These are phyloP conservation scores for Phymorhynchus buccinoides DNA, from an alignment of 1,140 invertebrate species.

Conservation along the genomic window DNA sequence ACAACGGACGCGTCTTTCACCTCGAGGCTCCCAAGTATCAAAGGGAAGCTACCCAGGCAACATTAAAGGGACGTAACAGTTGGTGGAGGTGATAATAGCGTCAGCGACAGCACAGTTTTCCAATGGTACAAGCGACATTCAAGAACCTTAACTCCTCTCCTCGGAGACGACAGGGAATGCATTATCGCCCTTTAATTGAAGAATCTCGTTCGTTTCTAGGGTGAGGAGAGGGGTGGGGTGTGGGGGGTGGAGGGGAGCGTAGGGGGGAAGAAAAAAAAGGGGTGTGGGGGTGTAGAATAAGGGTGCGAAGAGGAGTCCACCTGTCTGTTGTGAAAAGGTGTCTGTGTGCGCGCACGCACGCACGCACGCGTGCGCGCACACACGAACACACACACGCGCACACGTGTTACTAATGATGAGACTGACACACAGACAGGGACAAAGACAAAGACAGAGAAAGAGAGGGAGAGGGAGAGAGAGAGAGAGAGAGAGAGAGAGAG, in stretches of 20 bases:
- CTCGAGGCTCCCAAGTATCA: neutral
- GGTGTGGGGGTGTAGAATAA: no score
- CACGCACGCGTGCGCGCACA: no score
- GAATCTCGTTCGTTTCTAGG: neutral
- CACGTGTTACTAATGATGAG: no score
- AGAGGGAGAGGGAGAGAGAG: no score
- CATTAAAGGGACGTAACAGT: neutral
- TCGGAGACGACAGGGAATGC: neutral
- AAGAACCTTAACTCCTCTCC: neutral
- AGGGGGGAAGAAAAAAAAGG: no score
- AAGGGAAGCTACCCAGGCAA: neutral
- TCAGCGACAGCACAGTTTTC: neutral
- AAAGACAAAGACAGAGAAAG: no score
- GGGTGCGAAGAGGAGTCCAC: neutral
- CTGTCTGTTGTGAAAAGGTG: neutral
- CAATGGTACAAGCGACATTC: neutral
- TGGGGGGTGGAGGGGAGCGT: neutral
- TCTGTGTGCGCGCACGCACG: no score
- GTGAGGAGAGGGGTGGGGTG: no score
- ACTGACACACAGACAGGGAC: no score
- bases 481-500: no score
- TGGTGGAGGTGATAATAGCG: neutral
- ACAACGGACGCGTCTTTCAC: neutral
- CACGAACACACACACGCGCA: no score
- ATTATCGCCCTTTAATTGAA: slow-evolving; percentile 4